Base-by-base conservation (phyloP, 92 coral and sea anemone genomes). In the Actinernus sp. region DNA sequence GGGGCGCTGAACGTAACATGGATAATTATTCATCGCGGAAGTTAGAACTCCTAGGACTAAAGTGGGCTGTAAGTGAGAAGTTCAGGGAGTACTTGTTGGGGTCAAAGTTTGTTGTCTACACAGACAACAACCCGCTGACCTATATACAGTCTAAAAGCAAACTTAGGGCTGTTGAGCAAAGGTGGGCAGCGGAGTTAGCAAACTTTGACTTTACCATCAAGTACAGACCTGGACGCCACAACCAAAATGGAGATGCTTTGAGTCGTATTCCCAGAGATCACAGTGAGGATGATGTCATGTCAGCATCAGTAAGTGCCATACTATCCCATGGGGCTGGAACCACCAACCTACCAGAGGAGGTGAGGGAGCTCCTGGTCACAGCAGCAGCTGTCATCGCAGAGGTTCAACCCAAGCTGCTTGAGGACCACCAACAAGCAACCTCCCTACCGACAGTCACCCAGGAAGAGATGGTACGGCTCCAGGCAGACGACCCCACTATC, bases 51-150 rank as follows among this genome's bases (percentile, higher is more conserved):
- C 65, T 86, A 26, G 84, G 75, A 12, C 39, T 81, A 28, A 82
- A 74, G 63, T 82, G 77, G 82, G 82, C 88, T 20, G 76, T 74
- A n/a, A 8, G 56, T 26, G 89, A 87, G 40, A 84, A 82, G 79
- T 87, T 82, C 57, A 26, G 79, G 22, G 81, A 73, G 59, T 70
- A 88, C 56, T 69, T 88, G 34, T 26, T 88, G 56, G n/a, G n/a
- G n/a, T n/a, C n/a, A n/a, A n/a, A n/a, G n/a, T n/a, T n/a, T n/a
- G n/a, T n/a, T n/a, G n/a, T n/a, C n/a, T n/a, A n/a, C n/a, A n/a
- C n/a, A n/a, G n/a, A n/a, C n/a, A n/a, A n/a, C n/a, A n/a, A n/a
- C 62, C 83, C 78, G 13, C 65, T 74, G 47, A 82, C 68, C 17
- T 61, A 74, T 68, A 66, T 82, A 25, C 79, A 83, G 73, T 43